phyloP scores from a whole-genome alignment of 2,888 invertebrate species.

The Lochmaea capreae region DNA sequence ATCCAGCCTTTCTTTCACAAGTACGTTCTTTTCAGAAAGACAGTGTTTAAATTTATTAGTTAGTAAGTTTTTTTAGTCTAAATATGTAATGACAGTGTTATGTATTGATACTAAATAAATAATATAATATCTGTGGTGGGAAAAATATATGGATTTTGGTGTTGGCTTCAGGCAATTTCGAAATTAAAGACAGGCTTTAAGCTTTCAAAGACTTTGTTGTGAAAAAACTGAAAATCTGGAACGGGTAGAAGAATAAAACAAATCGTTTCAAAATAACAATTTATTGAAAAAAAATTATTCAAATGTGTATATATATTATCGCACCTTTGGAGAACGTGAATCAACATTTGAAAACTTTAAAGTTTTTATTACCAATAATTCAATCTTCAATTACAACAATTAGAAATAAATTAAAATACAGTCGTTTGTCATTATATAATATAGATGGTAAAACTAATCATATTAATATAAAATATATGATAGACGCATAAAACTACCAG shows the following conservation, averaged over 20 bases:
- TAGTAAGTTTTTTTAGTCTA: too few species aligned
- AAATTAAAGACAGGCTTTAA: too few species aligned
- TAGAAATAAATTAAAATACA: conserved; percentile 22
- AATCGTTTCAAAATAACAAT: conserved; percentile 17
- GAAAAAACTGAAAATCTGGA: too few species aligned
- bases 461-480: conserved; percentile 12
- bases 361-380: background rate
- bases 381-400: background rate
- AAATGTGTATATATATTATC: conserved; percentile 3
- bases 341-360: background rate
- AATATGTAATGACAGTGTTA: too few species aligned
- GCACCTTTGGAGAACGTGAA: background rate
- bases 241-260: background rate
- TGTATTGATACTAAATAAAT: too few species aligned
- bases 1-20: too few species aligned
- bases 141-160: too few species aligned
- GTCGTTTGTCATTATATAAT: conserved; percentile 10
- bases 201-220: too few species aligned
- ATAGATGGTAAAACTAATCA: conserved; percentile 8
- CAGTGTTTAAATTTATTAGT: too few species aligned
- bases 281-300: conserved; percentile 22
- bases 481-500: conserved; percentile 9
- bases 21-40: too few species aligned
- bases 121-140: too few species aligned
- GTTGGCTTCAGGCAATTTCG: too few species aligned